A percentile compares a stretch with the other conserved stretches of the same genome.
These are phyloP conservation scores for Saccostrea glomerata DNA, from an alignment of 1,140 invertebrate genomes.

Conservation along the genomic window DNA sequence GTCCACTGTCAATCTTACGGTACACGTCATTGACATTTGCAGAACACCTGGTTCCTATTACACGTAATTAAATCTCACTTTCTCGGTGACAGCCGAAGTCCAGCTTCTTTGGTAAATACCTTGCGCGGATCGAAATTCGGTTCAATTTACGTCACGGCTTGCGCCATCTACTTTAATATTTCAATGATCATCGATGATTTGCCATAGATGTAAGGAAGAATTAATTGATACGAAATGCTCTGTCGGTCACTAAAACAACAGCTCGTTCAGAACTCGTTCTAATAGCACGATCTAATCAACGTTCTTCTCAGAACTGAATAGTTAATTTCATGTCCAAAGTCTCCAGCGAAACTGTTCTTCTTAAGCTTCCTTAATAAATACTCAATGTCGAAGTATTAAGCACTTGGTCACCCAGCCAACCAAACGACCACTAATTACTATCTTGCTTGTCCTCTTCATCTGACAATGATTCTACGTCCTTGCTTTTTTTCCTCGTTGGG, in stretches of 20 bases:
- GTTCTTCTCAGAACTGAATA: neutral
- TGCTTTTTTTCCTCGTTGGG: neutral
- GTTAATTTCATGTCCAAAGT: neutral
- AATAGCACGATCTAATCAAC: neutral
- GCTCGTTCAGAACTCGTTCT: neutral
- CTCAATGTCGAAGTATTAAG: neutral
- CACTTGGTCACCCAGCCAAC: neutral
- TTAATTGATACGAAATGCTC: neutral
- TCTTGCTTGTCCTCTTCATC: neutral
- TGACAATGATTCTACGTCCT: neutral
- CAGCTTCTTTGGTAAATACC: neutral
- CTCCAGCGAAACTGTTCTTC: neutral
- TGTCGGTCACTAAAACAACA: neutral
- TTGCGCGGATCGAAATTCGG: neutral
- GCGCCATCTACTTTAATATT: constrained; percentile 8
- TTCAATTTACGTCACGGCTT: constrained; percentile 6
- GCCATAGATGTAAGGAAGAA: neutral
- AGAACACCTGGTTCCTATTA: neutral
- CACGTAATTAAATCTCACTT: constrained; percentile 11
- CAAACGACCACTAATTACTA: neutral
- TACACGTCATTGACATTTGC: neutral
- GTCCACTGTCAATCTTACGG: neutral
- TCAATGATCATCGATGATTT: constrained; percentile 28
- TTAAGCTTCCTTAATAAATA: neutral
- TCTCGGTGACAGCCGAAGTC: neutral